Evolutionary conservation across 1,140 invertebrate species (phyloP).

Genomic region (Drosophila biarmipes): DNA sequence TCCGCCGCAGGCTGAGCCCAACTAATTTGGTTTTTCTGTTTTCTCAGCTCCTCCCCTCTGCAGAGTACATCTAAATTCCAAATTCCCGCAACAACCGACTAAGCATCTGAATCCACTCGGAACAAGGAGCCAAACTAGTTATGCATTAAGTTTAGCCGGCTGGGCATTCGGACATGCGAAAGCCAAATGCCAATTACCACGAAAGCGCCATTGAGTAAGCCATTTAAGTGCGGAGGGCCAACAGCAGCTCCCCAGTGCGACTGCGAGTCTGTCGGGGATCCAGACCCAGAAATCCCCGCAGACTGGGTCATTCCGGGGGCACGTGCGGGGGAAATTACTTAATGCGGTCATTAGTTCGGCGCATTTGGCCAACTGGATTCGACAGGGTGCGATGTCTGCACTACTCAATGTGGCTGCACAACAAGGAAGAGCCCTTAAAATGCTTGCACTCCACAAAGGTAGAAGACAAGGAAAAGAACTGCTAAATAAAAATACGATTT

Average conservation of each 20-base stretch:
- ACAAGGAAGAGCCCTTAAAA: background rate
- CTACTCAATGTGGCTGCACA: constrained; percentile 36
- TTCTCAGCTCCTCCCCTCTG: background rate
- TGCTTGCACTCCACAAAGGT: too few species aligned
- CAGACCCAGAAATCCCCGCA: constrained; percentile 18
- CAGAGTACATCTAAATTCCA: background rate
- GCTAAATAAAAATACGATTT: too few species aligned
- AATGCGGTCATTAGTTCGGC: constrained; percentile 59
- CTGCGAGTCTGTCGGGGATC: constrained; percentile 5
- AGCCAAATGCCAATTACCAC: constrained; percentile 71
- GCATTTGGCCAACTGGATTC: constrained; percentile 64
- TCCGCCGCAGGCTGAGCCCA: constrained; percentile 20
- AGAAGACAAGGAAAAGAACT: too few species aligned
- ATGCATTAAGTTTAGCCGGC: constrained; percentile 49
- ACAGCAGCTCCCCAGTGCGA: constrained; percentile 9
- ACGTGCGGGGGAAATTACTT: constrained; percentile 57
- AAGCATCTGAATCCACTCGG: constrained; percentile 31
- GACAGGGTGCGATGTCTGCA: constrained; percentile 16
- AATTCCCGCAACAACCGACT: constrained; percentile 17
- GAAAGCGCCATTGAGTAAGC: constrained; percentile 64
- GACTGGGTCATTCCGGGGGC: constrained; percentile 10
- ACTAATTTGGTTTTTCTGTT: constrained; percentile 34
- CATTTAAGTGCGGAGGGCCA: constrained; percentile 51
- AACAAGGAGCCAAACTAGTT: constrained; percentile 25
- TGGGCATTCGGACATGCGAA: constrained; percentile 40